Base-by-base conservation (phyloP, 2,113 vertebrate species). In the Neolamprologus brichardi region DNA sequence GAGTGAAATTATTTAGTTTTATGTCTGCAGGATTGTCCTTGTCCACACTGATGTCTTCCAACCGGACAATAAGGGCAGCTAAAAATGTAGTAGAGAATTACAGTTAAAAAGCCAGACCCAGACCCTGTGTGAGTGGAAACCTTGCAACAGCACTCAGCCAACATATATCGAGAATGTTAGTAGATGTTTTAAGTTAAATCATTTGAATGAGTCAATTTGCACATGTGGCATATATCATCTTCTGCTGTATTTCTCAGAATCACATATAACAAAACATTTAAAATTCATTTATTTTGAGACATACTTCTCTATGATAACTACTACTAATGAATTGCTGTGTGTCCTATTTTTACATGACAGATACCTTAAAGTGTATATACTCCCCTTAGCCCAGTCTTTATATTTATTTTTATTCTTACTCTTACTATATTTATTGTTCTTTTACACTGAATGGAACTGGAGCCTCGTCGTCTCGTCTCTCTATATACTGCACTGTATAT, bases 141-240 rank as follows among this genome's bases (percentile, higher is more conserved):
- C 25, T 60, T 5, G 8, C 56, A 58, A 28, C 0, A 60, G 56
- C 5, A 5, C 28, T 30, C 1, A 17, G 56, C 28, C 14, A 17
- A 60, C 0, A 0, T 2, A 30, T 17, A 30, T 2, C 0, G 5
- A 60, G 56, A 9, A 60, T 60, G 8, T 18, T 5, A 60, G 28
- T 32, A 32, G 56, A 30, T 58, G 7, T 8, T 62, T 18, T 9
- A 49, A 14, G 28, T 30, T 51, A 32, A 18, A 30, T 17, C 5
- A 75, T 77, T 44, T 54, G 49, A 60, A 84, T 49, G 39, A 78
- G 18, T 9, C 25, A 7, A 44, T 10, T n/a, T 30, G 56, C 5
- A 6, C 3, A 30, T 2, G 28, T 60, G 53, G 8, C 6, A 54
- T 54, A 13, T 25, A 54, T 54, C 52, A 54, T 54, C 53, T 54